Evolutionary conservation across 2,888 invertebrate species (phyloP), one percentile per base, ranked within the genome.

Genomic region (Tinea pellionella): DNA sequence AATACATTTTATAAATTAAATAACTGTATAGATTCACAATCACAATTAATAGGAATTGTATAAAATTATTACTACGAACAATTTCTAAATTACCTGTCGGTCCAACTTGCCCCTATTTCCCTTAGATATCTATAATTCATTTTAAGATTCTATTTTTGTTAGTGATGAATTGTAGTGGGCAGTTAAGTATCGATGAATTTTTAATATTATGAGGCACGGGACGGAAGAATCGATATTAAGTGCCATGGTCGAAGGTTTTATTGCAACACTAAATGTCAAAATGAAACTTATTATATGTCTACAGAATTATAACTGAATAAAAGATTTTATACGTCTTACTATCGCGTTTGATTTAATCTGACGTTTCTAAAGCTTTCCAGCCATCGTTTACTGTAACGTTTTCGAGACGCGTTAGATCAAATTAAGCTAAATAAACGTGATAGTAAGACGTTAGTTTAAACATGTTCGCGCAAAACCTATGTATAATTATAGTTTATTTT

Each of bases 141-240:
- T n/a, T 12, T 24, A 53, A 8, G 1, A 53, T 59, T 65, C 65
- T 71, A 71, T 72, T 74, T 71, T 61, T 65, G 72, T 69, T 64
- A 67, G 62, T 61, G 63, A 62, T 63, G 63, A 78, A 75, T 72
- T 77, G 77, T 73, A 74, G 72, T 70, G 68, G 72, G 71, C 71
- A 75, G 78, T 78, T 79, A 77, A 78, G 69, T 72, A 79, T 71
- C 71, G 72, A 80, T 86, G 78, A 83, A 82, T 84, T 78, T 83
- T 84, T 84, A 77, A 85, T 59, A 80, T 79, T 77, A 75, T 68
- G 72, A 73, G 75, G 75, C 77, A 73, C 72, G 78, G 85, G 84
- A 85, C 85, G 84, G 83, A 83, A 71, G 70, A 78, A 83, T 86
- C 84, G 73, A 85, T 86, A 85, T 42, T 18, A 73, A 71, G 59